Conservation (phyloP, 2,888 invertebrate genomes). For the Erebia aethiops region DNA sequence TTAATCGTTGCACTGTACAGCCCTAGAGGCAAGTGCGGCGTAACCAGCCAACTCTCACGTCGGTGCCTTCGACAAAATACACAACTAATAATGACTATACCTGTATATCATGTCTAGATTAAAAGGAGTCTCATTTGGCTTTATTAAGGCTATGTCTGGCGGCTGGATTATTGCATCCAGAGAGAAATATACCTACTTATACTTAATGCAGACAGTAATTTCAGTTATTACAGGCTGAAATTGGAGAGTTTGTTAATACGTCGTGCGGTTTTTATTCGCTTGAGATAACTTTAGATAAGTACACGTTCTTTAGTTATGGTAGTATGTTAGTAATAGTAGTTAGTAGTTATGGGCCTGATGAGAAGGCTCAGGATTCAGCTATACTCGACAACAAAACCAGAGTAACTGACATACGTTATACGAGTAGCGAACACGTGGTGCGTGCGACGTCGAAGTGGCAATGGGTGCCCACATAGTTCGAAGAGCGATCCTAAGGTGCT, state of each 20-base stretch:
- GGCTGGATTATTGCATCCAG: neutral
- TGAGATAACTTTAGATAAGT: no score
- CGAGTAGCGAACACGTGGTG: no score
- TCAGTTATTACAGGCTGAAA: neutral
- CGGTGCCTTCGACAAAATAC: conserved; percentile 38
- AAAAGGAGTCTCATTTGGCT: conserved; percentile 39
- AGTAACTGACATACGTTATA: no score
- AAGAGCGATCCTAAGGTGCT: no score
- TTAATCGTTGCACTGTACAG: conserved; percentile 6
- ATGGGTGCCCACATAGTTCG: no score
- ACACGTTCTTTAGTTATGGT: no score
- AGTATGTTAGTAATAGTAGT: no score
- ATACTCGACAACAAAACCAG: no score
- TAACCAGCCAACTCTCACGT: conserved; percentile 37
- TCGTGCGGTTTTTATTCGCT: no score
- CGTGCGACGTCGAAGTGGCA: no score
- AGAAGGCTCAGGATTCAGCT: no score
- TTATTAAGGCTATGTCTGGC: conserved; percentile 32
- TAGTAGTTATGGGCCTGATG: no score
- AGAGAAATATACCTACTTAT: conserved; percentile 3
- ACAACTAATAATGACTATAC: conserved; percentile 33
- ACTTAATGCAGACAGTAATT: neutral
- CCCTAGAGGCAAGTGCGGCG: conserved; percentile 31
- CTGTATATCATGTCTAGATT: conserved; percentile 36
- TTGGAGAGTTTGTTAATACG: neutral